phyloP scores from a whole-genome alignment of 2,113 vertebrate genomes.

The Nesogale talazaci region DNA sequence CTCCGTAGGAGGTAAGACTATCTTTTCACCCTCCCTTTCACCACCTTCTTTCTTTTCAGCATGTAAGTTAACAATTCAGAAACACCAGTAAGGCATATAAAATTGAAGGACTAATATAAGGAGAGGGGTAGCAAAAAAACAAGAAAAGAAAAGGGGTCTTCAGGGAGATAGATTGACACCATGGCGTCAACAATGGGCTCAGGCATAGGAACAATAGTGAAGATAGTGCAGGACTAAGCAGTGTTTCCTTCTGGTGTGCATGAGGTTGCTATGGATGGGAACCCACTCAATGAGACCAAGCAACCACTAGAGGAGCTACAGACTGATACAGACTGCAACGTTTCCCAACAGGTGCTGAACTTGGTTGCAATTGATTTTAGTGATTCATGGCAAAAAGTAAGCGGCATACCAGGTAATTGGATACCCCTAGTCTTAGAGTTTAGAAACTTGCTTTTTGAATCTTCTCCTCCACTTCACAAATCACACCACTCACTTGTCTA shows the following conservation, averaged over 20 bases:
- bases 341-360: background rate
- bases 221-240: no score
- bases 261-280: no score
- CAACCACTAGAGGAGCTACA: background rate
- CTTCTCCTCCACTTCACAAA: background rate
- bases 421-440: background rate
- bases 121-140: no score
- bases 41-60: background rate
- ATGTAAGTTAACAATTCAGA: slow-evolving; percentile 2
- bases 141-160: no score
- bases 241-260: no score
- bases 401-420: fast-evolving
- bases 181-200: no score
- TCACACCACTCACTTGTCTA: background rate
- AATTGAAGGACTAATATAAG: background rate
- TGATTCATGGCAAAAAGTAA: background rate
- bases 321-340: background rate
- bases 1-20: slow-evolving; percentile 77
- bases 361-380: background rate
- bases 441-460: background rate
- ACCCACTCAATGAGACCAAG: no score
- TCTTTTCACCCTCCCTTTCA: background rate
- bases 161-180: no score
- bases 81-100: background rate
- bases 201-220: no score